Base-by-base conservation (phyloP, 2,797 vertebrate genomes). In the Dermochelys coriacea region DNA sequence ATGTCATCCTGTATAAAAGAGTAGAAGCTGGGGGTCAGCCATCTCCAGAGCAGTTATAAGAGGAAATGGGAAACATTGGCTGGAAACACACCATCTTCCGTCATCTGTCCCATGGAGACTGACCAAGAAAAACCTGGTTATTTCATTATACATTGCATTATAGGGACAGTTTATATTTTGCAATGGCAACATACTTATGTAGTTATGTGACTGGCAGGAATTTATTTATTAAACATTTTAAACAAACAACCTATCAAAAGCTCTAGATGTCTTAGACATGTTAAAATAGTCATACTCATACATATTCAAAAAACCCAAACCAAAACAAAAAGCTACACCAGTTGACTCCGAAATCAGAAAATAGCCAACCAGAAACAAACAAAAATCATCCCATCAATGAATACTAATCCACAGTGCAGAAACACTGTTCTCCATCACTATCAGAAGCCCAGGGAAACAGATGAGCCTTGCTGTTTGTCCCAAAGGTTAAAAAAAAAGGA, bases 111-210 rank as follows among this genome's bases (percentile, higher is more conserved):
- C 52, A 84, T 7, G 1, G 23, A 61, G n/a, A 41, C 6, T 51
- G 57, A 82, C 4, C 3, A 37, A 81, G 80, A 81, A 84, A 85
- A 88, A 79, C 93, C 89, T 1, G 68, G 0, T 82, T 92, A 64
- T 93, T 95, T 95, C 75, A 91, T 94, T 91, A 91, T 86, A 75
- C 59, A 79, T 77, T 82, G 34, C 55, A 86, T 95, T 95, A 96
- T 94, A 54, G 94, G 81, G 14, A 87, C 41, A 80, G 45, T 95
- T 75, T 91, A 92, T 95, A 41, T 89, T 82, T 95, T 95, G 83
- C 91, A 90, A 57, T 85, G 93, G 52, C 89, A 89, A 50, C 80
- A 90, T 87, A 54, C 92, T 95, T 92, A 79, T 87, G 50, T 0
- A 0, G 25, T 93, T 85, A 15, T 50, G 87, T 94, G 86, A 29